A percentile compares a stretch with the other conserved stretches of the same genome.
These are phyloP conservation scores for Zootermopsis nevadensis DNA, from an alignment of 2,888 invertebrate species.

Conservation along the genomic window DNA sequence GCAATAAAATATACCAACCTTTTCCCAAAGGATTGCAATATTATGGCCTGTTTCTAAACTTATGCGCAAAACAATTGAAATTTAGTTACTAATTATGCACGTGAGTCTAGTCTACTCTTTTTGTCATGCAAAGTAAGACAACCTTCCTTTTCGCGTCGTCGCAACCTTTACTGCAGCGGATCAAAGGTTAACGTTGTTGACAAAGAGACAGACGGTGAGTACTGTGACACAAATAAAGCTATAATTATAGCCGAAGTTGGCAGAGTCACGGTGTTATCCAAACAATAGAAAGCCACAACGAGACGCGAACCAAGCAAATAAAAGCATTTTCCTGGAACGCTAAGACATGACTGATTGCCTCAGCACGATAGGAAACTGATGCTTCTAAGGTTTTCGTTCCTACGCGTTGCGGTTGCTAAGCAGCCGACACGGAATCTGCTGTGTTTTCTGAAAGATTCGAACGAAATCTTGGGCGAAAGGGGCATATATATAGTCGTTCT, in stretches of 20 bases:
- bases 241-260: not conserved
- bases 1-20: too few species aligned
- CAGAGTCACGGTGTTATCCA: conserved; percentile 7
- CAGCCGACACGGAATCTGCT: too few species aligned
- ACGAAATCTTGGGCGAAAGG: too few species aligned
- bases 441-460: too few species aligned
- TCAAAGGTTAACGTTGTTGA: not conserved
- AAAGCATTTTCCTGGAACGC: not conserved
- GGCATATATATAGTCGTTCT: too few species aligned
- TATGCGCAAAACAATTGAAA: too few species aligned
- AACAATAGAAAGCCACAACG: not conserved
- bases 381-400: too few species aligned
- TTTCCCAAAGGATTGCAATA: too few species aligned
- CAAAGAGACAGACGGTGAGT: not conserved
- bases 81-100: too few species aligned
- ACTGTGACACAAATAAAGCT: not conserved
- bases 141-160: not conserved
- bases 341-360: not conserved
- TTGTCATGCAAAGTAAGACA: not conserved
- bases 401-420: too few species aligned
- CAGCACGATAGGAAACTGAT: not conserved
- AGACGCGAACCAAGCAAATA: not conserved
- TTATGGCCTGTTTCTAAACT: too few species aligned
- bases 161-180: not conserved
- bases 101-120: too few species aligned